Conservation (phyloP, 2,113 vertebrate genomes). For the Marmota monax region DNA sequence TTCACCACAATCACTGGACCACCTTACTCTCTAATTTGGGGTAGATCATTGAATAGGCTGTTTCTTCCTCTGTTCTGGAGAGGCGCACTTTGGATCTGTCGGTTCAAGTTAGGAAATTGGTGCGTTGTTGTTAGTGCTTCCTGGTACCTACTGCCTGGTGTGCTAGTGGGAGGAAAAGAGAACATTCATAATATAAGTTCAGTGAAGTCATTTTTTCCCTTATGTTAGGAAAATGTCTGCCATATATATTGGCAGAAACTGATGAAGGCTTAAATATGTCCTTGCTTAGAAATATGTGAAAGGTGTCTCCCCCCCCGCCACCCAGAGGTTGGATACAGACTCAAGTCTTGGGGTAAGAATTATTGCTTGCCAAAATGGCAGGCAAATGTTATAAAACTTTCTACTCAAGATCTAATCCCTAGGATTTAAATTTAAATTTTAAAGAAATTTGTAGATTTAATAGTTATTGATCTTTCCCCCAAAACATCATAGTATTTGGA, state of each 20-base stretch:
- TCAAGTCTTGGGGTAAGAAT: not conserved
- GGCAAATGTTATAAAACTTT: not conserved
- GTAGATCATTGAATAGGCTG: too few relatives aligned
- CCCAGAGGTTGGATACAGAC: not conserved
- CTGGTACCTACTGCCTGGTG: not conserved
- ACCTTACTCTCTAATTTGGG: too few relatives aligned
- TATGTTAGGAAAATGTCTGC: not conserved
- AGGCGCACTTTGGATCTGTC: not conserved
- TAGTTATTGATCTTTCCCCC: slow-evolving; percentile 5
- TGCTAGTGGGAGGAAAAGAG: not conserved
- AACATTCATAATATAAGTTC: not conserved
- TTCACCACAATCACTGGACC: not conserved
- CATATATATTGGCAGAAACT: not conserved
- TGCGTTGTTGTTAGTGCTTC: not conserved
- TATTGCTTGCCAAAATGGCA: not conserved
- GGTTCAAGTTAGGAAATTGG: not conserved
- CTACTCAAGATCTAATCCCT: not conserved
- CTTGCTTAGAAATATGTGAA: not conserved
- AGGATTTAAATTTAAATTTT: not conserved
- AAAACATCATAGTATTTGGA: not conserved
- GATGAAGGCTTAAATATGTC: too few relatives aligned
- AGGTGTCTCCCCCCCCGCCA: not conserved
- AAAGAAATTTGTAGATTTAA: slow-evolving; percentile 39
- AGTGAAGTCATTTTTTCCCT: not conserved
- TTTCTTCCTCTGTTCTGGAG: not conserved